phyloP scores from a whole-genome alignment of 2,113 vertebrate genomes.

The Elaphurus davidianus region DNA sequence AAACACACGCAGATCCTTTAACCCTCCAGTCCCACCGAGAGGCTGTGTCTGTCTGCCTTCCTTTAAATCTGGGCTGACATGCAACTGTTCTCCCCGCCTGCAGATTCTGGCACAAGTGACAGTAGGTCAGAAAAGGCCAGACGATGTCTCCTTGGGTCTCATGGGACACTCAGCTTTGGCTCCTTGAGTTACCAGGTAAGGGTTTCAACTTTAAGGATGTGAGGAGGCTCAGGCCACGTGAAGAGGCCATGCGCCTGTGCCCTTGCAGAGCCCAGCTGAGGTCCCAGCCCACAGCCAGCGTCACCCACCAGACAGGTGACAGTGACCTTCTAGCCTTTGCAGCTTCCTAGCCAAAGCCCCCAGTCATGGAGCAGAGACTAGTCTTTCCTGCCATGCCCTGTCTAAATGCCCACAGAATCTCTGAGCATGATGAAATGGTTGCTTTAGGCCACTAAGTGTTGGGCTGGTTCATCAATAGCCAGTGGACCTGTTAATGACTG shows the following conservation, averaged over 20 bases:
- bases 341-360: not conserved
- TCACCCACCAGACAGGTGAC: not conserved
- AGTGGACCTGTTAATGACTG: not conserved
- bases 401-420: not conserved
- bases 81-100: too few relatives aligned
- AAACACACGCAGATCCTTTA: not conserved
- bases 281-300: fast-evolving
- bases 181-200: not conserved
- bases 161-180: not conserved
- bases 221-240: fast-evolving
- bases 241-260: fast-evolving
- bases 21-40: not conserved
- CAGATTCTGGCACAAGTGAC: too few relatives aligned
- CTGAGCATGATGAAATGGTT: not conserved
- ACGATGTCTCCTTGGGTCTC: not conserved
- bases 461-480: not conserved
- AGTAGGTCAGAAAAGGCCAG: not conserved
- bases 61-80: too few relatives aligned
- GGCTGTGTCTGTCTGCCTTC: too few relatives aligned
- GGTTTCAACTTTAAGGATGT: not conserved
- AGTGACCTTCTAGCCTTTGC: not conserved
- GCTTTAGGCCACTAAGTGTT: not conserved
- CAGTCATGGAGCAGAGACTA: fast-evolving
- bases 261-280: fast-evolving
- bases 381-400: not conserved